phyloP scores from a whole-genome alignment of 1,140 invertebrate species.

The Antheraea pernyi region DNA sequence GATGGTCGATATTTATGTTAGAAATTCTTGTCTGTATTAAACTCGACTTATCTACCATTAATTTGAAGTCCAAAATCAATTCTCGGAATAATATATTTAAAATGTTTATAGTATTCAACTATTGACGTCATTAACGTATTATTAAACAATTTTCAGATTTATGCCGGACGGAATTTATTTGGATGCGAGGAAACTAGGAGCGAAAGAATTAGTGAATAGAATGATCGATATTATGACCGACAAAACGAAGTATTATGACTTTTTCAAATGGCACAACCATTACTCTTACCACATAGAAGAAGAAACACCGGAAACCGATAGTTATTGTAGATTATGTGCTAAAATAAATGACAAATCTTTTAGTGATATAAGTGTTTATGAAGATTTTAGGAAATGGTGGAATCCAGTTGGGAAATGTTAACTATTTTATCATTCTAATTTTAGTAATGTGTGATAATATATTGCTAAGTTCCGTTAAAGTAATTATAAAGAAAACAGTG shows the following conservation, averaged over 20 bases:
- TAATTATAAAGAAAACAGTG: too few species aligned
- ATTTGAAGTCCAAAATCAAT: too few species aligned
- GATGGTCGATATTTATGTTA: too few species aligned
- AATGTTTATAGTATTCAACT: too few species aligned
- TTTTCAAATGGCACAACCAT: constrained; percentile 44
- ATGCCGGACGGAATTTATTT: constrained; percentile 45
- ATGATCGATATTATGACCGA: constrained; percentile 34
- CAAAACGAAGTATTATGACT: constrained; percentile 34
- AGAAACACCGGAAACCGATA: constrained; percentile 12
- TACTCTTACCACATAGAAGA: constrained; percentile 23
- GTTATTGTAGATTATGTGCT: constrained; percentile 23
- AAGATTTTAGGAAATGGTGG: constrained; percentile 33
- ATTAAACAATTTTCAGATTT: constrained; percentile 35
- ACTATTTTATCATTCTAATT: neutral
- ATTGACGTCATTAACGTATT: neutral
- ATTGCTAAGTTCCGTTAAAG: too few species aligned
- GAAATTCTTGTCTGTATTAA: too few species aligned
- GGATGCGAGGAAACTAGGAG: constrained; percentile 23
- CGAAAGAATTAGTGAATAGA: constrained; percentile 20
- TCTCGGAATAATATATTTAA: too few species aligned
- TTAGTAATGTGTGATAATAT: neutral
- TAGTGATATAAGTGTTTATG: constrained; percentile 15
- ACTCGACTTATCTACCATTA: too few species aligned
- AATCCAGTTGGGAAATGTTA: constrained; percentile 10
- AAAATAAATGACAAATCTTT: constrained; percentile 23